A percentile compares a stretch with the other conserved stretches of the same genome.
These are phyloP conservation scores for Coreoperca whiteheadi DNA, from an alignment of 2,113 vertebrate species.

Conservation along the genomic window DNA sequence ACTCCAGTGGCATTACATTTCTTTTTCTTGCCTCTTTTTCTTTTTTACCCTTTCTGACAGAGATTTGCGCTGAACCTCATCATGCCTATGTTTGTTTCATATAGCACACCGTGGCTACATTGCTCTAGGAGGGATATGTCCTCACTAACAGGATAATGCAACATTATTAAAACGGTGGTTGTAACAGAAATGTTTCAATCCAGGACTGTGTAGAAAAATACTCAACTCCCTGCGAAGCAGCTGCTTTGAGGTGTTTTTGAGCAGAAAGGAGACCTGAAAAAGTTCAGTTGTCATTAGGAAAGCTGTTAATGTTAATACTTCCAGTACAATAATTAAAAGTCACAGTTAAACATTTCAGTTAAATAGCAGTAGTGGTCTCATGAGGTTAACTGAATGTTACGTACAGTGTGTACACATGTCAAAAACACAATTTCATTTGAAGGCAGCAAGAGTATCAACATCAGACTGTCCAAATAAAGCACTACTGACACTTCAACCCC, in stretches of 20 bases:
- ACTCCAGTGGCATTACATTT: background rate
- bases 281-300: no score
- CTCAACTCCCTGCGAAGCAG: background rate
- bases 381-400: background rate
- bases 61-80: conserved; percentile 3
- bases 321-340: background rate
- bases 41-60: background rate
- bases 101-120: background rate
- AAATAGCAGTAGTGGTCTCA: background rate
- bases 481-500: conserved; percentile 1
- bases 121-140: background rate
- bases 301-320: background rate
- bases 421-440: background rate
- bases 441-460: background rate
- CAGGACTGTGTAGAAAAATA: conserved; percentile 8
- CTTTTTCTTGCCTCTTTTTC: no score
- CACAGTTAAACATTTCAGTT: background rate
- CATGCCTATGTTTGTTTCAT: conserved; percentile 1
- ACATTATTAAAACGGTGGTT: background rate
- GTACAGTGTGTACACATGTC: background rate
- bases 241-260: background rate
- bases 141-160: background rate
- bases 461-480: background rate
- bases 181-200: background rate
- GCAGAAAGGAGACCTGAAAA: background rate